Base-by-base conservation (phyloP, 2,888 invertebrate species). In the Chaetoderma sp. region DNA sequence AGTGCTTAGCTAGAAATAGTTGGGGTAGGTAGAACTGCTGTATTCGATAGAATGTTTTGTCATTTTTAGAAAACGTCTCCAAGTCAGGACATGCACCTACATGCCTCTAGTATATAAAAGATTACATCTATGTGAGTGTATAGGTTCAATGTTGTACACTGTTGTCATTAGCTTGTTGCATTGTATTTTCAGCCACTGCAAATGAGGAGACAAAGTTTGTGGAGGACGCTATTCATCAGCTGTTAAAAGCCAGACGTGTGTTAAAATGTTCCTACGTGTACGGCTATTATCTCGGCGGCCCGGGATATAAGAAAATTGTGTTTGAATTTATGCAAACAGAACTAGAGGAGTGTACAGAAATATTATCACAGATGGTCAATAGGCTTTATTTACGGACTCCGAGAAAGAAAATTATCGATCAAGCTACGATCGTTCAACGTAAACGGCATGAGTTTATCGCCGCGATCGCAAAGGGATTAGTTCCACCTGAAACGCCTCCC, bases 301-400 rank as follows among this genome's bases (percentile, higher is more conserved):
- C 83, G 50, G 90, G 90, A 5, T 90, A 90, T 78, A 90, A 90
- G 79, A 90, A 90, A 83, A 89, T 89, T 45, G 91, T 91, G 65
- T 91, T 91, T 83, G 91, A 91, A 82, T 90, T 90, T 76, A 90
- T 91, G 90, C 91, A 91, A 91, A 91, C 90, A 72, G 91, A 91
- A 82, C 82, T 91, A 49, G 91, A 91, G 82, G 90, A 91, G 78
- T 89, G 89, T 18, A 91, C 90, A 1, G 91, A 91, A 80, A 90
- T 89, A 70, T 82, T 91, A 49, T 90, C 91, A 18, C 91, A 90
- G 81, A 90, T 91, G 89, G 89, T 91, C 25, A 90, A 90, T 8
- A 85, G 91, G 21, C 89, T 90, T 0, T 91, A 91, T 79, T 83
- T 91, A 47, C 76, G 85, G 27, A 91, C 91, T 16, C 90, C 91